Percentiles rank a stretch among this genome's conserved stretches.
Evolutionary conservation across 1,140 invertebrate species (phyloP).

Genomic region (Parasteatoda tepidariorum): DNA sequence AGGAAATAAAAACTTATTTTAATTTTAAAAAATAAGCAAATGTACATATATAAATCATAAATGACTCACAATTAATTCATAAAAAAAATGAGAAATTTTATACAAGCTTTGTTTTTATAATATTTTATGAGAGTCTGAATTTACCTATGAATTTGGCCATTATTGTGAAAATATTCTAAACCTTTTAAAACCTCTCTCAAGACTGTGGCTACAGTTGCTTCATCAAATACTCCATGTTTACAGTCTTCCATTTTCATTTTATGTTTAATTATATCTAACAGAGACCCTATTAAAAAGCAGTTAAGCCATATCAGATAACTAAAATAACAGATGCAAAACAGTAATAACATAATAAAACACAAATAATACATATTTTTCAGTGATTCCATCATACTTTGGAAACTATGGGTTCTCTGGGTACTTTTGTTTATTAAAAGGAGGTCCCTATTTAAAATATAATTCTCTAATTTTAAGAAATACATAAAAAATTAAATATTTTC

Average conservation of each 20-base stretch:
- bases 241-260: conserved; percentile 92
- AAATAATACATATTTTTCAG: too few species aligned
- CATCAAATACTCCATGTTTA: conserved; percentile 97
- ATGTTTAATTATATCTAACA: conserved; percentile 98
- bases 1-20: conserved; percentile 53
- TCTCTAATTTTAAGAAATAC: too few species aligned
- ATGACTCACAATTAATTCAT: background rate
- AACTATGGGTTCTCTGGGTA: too few species aligned
- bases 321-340: too few species aligned
- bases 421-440: too few species aligned
- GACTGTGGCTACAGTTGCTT: conserved; percentile 97
- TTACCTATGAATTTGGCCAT: conserved; percentile 93
- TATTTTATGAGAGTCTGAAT: background rate
- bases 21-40: conserved; percentile 16
- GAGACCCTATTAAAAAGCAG: conserved; percentile 77
- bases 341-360: too few species aligned
- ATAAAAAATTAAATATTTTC: too few species aligned
- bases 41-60: conserved; percentile 18
- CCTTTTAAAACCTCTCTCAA: conserved; percentile 98
- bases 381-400: too few species aligned
- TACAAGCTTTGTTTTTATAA: background rate
- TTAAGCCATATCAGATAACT: too few species aligned
- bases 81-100: conserved; percentile 8
- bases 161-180: conserved; percentile 98
- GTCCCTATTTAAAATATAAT: too few species aligned